Conservation (phyloP, 2,113 vertebrate species). For the Oncorhynchus masou region DNA sequence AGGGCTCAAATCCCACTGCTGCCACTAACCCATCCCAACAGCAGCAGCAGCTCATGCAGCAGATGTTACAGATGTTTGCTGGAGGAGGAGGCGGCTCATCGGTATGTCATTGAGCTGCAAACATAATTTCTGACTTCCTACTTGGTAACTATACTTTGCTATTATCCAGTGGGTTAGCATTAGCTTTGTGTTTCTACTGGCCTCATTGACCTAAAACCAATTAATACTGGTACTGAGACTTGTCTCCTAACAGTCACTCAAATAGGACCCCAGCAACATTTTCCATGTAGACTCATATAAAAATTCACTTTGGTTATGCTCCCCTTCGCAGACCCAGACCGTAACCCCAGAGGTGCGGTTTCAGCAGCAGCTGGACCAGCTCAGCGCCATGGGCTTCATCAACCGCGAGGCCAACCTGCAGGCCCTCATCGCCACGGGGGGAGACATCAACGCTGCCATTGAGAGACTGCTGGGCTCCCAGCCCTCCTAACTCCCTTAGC, state of each 20-base stretch:
- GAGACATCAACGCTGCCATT: slow-evolving; percentile 86
- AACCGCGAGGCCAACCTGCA: slow-evolving; percentile 98
- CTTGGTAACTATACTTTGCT: background rate
- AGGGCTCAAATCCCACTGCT: slow-evolving; percentile 32
- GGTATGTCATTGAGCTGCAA: background rate
- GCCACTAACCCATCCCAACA: slow-evolving; percentile 72
- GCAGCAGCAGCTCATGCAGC: slow-evolving; percentile 86
- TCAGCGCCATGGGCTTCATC: slow-evolving; percentile 97
- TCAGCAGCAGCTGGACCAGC: slow-evolving; percentile 96
- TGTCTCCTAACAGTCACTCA: too few relatives aligned
- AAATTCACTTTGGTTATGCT: background rate
- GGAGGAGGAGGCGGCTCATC: slow-evolving; percentile 73
- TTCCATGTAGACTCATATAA: too few relatives aligned
- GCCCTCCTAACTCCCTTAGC: slow-evolving; percentile 73
- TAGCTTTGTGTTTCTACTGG: too few relatives aligned
- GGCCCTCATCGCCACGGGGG: slow-evolving; percentile 86
- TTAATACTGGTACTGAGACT: too few relatives aligned
- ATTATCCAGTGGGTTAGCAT: background rate
- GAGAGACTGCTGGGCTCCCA: slow-evolving; percentile 88
- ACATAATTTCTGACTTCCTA: too few relatives aligned
- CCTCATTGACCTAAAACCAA: too few relatives aligned
- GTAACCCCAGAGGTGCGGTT: slow-evolving; percentile 88
- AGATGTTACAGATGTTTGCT: slow-evolving; percentile 76
- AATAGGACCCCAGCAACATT: too few relatives aligned
- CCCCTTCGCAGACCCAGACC: slow-evolving; percentile 76